A percentile compares a stretch with the other conserved stretches of the same genome.
phyloP scores from a whole-genome alignment of 2,113 vertebrate genomes.

The Hylia prasina region DNA sequence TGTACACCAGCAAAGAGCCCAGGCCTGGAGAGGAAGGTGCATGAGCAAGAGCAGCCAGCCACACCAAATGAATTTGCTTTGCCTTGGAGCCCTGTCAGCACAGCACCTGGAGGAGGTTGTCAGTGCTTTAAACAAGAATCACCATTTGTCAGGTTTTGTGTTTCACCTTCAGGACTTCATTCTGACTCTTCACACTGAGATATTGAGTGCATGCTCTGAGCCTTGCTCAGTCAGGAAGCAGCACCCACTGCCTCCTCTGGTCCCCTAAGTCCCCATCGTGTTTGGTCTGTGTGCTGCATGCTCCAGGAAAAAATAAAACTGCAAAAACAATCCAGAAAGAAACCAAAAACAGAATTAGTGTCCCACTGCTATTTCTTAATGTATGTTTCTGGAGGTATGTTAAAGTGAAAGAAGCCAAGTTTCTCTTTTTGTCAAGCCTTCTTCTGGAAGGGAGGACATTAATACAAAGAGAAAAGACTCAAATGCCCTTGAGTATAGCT shows the following conservation, averaged over 20 bases:
- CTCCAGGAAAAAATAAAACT: neutral
- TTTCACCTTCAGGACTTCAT: neutral
- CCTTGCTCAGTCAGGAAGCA: neutral
- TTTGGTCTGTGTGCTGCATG: neutral
- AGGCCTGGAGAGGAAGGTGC: neutral
- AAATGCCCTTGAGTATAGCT: accelerated
- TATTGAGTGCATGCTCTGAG: neutral
- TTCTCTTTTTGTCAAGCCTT: neutral
- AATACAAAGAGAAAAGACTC: neutral
- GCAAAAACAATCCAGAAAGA: neutral
- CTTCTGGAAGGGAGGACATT: neutral
- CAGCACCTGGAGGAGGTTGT: neutral
- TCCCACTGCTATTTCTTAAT: neutral
- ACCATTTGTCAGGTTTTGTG: neutral
- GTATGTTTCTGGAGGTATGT: neutral
- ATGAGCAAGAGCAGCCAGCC: neutral
- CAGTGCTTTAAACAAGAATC: neutral
- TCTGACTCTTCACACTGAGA: neutral
- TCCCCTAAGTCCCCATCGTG: accelerated
- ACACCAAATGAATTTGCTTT: neutral
- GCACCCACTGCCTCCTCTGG: neutral
- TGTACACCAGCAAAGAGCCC: neutral
- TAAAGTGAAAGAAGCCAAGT: neutral
- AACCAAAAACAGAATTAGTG: neutral
- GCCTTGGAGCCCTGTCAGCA: neutral